Evolutionary conservation across 30 jellyfish, hydroid and myxozoan genomes (phyloP).

Genomic region (Cassiopea xamachana): DNA sequence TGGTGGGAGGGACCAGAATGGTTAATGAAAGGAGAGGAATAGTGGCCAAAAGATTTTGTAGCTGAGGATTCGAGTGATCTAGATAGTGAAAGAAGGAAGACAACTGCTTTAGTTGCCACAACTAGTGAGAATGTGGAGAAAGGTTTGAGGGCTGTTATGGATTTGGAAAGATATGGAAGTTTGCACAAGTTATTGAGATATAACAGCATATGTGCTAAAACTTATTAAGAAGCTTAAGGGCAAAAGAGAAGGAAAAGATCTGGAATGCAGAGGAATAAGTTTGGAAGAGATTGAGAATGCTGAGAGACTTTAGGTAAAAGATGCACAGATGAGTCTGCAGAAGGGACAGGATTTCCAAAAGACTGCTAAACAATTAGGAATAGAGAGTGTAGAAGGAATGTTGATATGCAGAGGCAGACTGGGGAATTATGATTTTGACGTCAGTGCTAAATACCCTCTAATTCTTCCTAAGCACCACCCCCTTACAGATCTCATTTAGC

Average conservation of each 20-base stretch:
- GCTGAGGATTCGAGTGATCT: neutral
- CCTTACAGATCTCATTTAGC: too few relatives aligned
- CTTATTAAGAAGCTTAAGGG: neutral
- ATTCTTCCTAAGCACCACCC: too few relatives aligned
- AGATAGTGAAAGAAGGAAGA: conserved; percentile 8
- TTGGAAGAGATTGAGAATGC: neutral
- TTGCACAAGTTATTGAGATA: neutral
- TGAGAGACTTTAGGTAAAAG: neutral
- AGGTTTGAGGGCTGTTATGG: neutral
- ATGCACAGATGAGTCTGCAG: neutral
- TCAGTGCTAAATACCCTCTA: too few relatives aligned
- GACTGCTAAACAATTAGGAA: too few relatives aligned
- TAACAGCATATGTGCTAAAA: neutral
- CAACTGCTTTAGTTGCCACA: neutral
- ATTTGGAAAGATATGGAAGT: neutral
- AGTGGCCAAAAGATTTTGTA: conserved; percentile 15
- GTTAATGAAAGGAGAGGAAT: conserved; percentile 14
- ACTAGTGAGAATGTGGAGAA: neutral
- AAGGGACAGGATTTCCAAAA: neutral
- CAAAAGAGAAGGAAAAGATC: neutral
- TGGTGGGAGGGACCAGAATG: conserved; percentile 57
- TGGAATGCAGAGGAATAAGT: neutral
- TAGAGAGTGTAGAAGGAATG: too few relatives aligned
- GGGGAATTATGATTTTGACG: too few relatives aligned
- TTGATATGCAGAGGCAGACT: too few relatives aligned